Evolutionary conservation across 2,797 vertebrate species (phyloP).

Genomic region (Thunnus albacares): DNA sequence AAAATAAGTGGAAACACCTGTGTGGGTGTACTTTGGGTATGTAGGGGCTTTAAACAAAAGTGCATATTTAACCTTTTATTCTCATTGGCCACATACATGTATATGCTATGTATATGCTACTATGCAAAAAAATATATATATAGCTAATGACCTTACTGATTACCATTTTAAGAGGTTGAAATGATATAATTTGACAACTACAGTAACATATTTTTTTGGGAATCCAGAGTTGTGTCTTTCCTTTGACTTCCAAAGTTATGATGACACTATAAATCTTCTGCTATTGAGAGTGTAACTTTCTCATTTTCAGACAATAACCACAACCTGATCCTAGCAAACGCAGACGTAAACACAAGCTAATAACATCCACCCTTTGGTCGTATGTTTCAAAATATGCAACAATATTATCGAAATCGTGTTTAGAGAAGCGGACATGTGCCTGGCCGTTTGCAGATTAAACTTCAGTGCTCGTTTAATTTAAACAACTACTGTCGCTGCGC

Average conservation of each 20-base stretch:
- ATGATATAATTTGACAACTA: neutral
- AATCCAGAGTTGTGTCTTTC: neutral
- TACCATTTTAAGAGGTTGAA: no score
- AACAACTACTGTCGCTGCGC: neutral
- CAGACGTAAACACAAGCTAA: neutral
- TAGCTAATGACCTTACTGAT: neutral
- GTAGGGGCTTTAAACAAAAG: neutral
- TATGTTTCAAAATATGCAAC: neutral
- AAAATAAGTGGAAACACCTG: neutral
- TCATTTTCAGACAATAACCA: neutral
- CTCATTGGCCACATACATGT: neutral
- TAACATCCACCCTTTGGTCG: neutral
- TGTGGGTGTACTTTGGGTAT: no score
- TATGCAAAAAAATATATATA: neutral
- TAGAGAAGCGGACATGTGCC: neutral
- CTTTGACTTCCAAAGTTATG: neutral
- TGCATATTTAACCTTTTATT: no score
- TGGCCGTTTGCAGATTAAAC: neutral
- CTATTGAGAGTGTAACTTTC: no score
- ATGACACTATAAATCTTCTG: neutral
- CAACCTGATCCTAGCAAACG: neutral
- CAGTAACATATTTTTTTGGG: neutral
- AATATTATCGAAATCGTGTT: neutral
- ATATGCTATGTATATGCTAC: neutral
- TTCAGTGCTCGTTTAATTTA: neutral